Percentiles rank a stretch among this genome's conserved stretches.
Evolutionary conservation across 1,140 invertebrate species (phyloP).

Genomic region (Anastatus disparis): DNA sequence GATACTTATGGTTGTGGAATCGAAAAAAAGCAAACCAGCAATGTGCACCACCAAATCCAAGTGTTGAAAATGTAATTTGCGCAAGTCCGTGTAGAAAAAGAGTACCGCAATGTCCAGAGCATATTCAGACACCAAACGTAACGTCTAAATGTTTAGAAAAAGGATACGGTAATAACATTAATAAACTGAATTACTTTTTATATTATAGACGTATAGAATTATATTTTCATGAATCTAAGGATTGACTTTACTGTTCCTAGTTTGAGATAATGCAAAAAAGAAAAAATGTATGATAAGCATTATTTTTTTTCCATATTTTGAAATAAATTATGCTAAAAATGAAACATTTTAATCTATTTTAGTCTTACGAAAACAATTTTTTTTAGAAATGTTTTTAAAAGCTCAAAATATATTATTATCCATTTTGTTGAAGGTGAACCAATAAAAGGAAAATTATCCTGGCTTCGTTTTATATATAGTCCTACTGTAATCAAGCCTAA

Average conservation of each 20-base stretch:
- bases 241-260: too few relatives aligned
- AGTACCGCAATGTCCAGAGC: constrained; percentile 3
- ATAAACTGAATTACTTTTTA: background rate
- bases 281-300: too few relatives aligned
- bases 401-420: background rate
- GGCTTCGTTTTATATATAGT: background rate
- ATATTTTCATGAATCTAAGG: too few relatives aligned
- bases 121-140: background rate
- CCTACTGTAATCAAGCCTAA: constrained; percentile 2
- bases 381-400: background rate
- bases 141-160: constrained; percentile 36
- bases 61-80: too few relatives aligned
- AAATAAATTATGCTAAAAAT: background rate
- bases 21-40: too few relatives aligned
- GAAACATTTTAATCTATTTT: background rate
- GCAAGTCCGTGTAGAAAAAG: background rate
- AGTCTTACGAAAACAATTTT: too few relatives aligned
- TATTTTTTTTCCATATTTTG: too few relatives aligned
- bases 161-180: constrained; percentile 9
- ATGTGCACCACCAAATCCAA: too few relatives aligned
- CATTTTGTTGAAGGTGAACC: constrained; percentile 11
- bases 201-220: too few relatives aligned
- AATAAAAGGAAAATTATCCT: constrained; percentile 1
- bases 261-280: too few relatives aligned
- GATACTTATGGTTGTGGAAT: too few relatives aligned